These are phyloP conservation scores for Aphodius sticticus DNA, from an alignment of 2,888 invertebrate genomes.

Conservation along the genomic window DNA sequence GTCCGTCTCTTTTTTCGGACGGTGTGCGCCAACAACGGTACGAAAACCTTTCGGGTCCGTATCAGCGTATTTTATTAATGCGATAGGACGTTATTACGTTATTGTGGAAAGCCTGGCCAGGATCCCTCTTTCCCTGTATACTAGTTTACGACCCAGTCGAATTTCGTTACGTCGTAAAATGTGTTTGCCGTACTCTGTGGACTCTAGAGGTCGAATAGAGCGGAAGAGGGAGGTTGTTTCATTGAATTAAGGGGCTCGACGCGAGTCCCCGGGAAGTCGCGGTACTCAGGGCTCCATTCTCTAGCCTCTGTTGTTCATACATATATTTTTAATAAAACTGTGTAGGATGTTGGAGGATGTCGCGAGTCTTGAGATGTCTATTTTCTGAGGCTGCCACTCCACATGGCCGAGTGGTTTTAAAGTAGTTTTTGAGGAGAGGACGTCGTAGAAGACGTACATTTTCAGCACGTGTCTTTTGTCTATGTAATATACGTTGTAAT, in stretches of 20 bases:
- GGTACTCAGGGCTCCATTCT: not conserved
- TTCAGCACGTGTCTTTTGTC: not conserved
- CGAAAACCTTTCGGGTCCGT: not conserved
- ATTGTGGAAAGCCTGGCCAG: not conserved
- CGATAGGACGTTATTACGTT: constrained; percentile 4
- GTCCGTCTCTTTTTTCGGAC: not conserved
- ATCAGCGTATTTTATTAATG: constrained; percentile 4
- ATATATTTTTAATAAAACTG: not conserved
- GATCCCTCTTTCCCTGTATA: not conserved
- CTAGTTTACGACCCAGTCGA: not conserved
- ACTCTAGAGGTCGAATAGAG: not conserved
- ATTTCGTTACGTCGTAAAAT: constrained; percentile 4
- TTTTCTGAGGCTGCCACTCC: not conserved
- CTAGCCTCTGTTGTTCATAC: not conserved
- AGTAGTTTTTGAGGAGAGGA: not conserved
- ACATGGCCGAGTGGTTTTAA: not conserved
- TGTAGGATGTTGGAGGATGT: not conserved
- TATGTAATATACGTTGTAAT: not conserved
- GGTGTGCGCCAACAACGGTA: not conserved
- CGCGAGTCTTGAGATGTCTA: constrained; percentile 4
- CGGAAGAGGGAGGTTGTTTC: not conserved
- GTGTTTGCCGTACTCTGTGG: not conserved
- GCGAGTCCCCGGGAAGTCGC: not conserved
- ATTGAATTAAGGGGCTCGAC: not conserved
- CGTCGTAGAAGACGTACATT: not conserved